Evolutionary conservation across 2,797 vertebrate genomes (phyloP).

Genomic region (Pangasius sanitwongsei): DNA sequence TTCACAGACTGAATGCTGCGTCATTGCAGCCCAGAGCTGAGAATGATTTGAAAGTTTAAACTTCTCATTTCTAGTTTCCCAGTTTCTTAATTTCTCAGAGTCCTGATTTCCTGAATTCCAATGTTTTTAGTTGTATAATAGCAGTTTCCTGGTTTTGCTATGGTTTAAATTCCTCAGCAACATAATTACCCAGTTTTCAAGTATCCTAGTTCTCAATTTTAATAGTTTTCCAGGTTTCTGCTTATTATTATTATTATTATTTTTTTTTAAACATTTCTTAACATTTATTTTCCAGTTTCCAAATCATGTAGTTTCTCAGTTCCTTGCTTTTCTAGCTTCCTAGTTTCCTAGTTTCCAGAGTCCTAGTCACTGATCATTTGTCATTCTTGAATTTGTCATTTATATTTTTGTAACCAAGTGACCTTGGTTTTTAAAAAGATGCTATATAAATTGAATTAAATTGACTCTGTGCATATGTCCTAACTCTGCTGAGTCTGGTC

Average conservation of each 20-base stretch:
- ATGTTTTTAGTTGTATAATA: not conserved
- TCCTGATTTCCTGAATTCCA: not conserved
- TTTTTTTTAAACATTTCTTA: not conserved
- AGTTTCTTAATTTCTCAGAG: not conserved
- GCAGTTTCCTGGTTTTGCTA: not conserved
- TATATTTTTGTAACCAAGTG: not conserved
- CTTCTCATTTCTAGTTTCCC: not conserved
- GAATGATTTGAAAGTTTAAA: not conserved
- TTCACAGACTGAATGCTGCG: not conserved
- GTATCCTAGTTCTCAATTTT: not conserved
- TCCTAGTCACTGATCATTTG: not conserved
- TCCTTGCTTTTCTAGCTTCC: not conserved
- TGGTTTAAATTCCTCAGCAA: not conserved
- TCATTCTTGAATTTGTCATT: not conserved
- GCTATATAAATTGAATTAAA: not conserved
- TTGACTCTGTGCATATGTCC: not conserved
- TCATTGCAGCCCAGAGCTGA: not conserved
- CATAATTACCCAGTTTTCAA: too few relatives aligned
- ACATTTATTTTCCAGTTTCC: not conserved
- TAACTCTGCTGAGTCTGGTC: conserved; percentile 15
- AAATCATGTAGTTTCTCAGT: not conserved
- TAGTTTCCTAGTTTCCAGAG: not conserved
- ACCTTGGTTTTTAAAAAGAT: not conserved
- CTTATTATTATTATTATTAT: too few relatives aligned
- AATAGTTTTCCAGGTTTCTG: not conserved